These are phyloP conservation scores for Apotomis turbidana DNA, from an alignment of 2,888 invertebrate species.

Conservation along the genomic window DNA sequence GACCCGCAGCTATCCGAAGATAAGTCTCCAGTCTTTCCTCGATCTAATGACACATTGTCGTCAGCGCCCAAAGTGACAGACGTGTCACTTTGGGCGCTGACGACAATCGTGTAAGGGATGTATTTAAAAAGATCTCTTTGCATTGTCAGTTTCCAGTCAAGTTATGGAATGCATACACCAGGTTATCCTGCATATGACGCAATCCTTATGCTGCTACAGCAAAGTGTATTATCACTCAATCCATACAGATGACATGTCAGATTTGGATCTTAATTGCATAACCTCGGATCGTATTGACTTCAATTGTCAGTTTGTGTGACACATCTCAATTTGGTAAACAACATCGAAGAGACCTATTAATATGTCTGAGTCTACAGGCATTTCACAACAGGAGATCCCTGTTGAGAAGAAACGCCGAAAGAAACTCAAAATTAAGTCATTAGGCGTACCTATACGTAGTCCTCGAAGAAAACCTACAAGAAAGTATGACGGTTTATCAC, in stretches of 20 bases:
- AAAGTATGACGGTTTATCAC: no score
- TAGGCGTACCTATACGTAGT: no score
- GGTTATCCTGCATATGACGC: background rate
- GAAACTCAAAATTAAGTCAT: no score
- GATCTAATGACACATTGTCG: background rate
- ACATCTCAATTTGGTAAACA: background rate
- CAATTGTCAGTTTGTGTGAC: background rate
- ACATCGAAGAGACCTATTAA: no score
- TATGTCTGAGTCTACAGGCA: no score
- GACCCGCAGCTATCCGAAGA: no score
- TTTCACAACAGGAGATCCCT: no score
- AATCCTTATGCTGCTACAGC: background rate
- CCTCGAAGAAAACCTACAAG: no score
- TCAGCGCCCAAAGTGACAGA: background rate
- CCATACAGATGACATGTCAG: background rate
- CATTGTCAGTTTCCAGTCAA: background rate
- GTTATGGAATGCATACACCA: background rate
- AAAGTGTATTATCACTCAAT: background rate
- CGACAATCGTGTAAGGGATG: no score
- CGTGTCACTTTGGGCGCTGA: no score
- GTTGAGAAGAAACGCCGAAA: no score
- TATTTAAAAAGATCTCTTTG: background rate
- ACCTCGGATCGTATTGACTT: constrained; percentile 5
- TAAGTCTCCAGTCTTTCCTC: no score
- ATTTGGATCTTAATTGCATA: constrained; percentile 1